Evolutionary conservation across 2,113 vertebrate genomes (phyloP).

Genomic region (Sinocyclocheilus anophthalmus): DNA sequence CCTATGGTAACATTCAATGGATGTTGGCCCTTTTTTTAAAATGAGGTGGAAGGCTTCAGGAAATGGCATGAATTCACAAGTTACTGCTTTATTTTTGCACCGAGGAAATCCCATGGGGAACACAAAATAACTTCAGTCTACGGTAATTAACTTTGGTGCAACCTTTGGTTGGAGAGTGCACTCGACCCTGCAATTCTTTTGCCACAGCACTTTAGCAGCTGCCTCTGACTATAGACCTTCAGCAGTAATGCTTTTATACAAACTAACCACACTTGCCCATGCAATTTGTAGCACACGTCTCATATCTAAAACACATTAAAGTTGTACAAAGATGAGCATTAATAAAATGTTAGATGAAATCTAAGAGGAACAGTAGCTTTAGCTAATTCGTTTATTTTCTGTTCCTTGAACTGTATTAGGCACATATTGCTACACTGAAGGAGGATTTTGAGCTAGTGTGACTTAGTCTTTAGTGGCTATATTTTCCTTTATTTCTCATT

Average conservation of each 20-base stretch:
- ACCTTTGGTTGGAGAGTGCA: conserved; percentile 54
- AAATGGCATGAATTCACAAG: conserved; percentile 51
- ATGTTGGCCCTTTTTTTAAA: conserved; percentile 1
- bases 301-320: conserved; percentile 25
- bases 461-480: too few relatives aligned
- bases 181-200: conserved; percentile 56
- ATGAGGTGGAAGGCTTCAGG: not conserved
- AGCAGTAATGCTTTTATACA: conserved; percentile 38
- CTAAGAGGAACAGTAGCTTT: conserved; percentile 7
- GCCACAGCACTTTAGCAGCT: conserved; percentile 48
- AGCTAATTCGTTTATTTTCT: not conserved
- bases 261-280: conserved; percentile 17
- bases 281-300: not conserved
- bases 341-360: not conserved
- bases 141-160: conserved; percentile 62
- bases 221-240: conserved; percentile 43
- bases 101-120: conserved; percentile 42
- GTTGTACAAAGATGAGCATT: not conserved
- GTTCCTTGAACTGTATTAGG: conserved; percentile 5
- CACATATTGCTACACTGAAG: not conserved
- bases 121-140: conserved; percentile 57
- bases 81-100: conserved; percentile 51
- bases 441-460: too few relatives aligned
- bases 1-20: conserved; percentile 1
- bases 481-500: too few relatives aligned